A percentile compares a stretch with the other conserved stretches of the same genome.
Evolutionary conservation across 1,140 invertebrate genomes (phyloP).

Genomic region (Nebria ingens): DNA sequence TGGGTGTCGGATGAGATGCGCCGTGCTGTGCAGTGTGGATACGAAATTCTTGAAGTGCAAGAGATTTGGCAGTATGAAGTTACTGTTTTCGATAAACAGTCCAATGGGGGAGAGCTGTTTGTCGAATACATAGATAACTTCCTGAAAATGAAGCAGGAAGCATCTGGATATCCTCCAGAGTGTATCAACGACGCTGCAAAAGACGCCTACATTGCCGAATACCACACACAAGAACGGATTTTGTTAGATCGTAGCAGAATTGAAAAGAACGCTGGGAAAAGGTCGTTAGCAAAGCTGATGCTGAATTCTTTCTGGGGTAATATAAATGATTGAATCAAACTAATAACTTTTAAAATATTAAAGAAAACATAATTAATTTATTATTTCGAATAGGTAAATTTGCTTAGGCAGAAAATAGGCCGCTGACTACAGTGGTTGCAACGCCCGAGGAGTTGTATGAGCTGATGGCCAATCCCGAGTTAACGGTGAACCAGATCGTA

Average conservation of each 20-base stretch:
- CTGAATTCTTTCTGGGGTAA: constrained; percentile 30
- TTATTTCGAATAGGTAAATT: constrained; percentile 19
- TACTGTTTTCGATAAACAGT: too few relatives aligned
- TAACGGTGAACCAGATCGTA: constrained; percentile 13
- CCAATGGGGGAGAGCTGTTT: too few relatives aligned
- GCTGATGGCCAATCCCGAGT: neutral
- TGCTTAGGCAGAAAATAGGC: neutral
- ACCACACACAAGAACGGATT: constrained; percentile 31
- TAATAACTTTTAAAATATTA: neutral
- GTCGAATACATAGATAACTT: too few relatives aligned
- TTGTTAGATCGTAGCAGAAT: constrained; percentile 28
- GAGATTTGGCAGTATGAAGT: constrained; percentile 33
- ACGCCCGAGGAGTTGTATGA: neutral
- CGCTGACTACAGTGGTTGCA: neutral
- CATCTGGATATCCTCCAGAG: constrained; percentile 23
- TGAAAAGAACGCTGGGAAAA: constrained; percentile 28
- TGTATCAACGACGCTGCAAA: constrained; percentile 23
- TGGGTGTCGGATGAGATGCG: constrained; percentile 31
- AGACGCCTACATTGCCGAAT: constrained; percentile 31
- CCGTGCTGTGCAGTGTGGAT: constrained; percentile 29
- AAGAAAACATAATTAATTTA: neutral
- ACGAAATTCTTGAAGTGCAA: constrained; percentile 29
- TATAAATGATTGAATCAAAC: neutral
- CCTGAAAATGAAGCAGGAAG: too few relatives aligned
- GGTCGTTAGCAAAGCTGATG: constrained; percentile 27